Evolutionary conservation across 2,888 invertebrate genomes (phyloP).

Genomic region (Ephialtes manifestator): DNA sequence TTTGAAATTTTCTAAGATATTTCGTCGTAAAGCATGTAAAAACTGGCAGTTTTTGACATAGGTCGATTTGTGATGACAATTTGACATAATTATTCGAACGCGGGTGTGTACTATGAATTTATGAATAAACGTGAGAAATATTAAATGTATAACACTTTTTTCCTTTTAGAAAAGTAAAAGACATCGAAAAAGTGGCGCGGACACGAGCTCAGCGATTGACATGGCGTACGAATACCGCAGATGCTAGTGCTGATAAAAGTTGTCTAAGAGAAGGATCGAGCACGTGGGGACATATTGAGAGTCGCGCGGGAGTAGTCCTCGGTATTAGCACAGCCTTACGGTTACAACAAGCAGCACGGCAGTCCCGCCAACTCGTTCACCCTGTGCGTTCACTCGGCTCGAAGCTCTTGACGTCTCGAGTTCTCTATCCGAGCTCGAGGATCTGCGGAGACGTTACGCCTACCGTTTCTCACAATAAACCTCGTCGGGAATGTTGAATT

Average conservation of each 20-base stretch:
- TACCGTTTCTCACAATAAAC: background rate
- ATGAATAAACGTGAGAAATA: too few relatives aligned
- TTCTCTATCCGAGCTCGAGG: slow-evolving; percentile 5
- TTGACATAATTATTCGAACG: too few relatives aligned
- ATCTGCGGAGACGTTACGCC: background rate
- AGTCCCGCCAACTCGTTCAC: slow-evolving; percentile 50
- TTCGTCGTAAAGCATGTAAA: too few relatives aligned
- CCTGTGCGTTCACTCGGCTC: slow-evolving; percentile 62
- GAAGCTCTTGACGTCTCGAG: slow-evolving; percentile 53
- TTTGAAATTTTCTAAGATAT: too few relatives aligned
- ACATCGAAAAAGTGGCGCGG: background rate
- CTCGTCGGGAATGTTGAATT: background rate
- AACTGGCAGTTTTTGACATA: too few relatives aligned
- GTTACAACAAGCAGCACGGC: slow-evolving; percentile 40
- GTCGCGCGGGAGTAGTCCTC: slow-evolving; percentile 31
- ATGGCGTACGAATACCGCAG: background rate
- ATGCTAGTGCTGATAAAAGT: slow-evolving; percentile 10
- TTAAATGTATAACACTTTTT: too few relatives aligned
- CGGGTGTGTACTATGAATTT: too few relatives aligned
- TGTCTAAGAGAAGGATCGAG: slow-evolving; percentile 15
- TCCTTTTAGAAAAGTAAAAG: background rate
- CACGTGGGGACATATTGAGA: slow-evolving; percentile 36
- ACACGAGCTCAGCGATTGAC: background rate
- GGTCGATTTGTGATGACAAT: too few relatives aligned
- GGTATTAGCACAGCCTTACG: slow-evolving; percentile 33